Base-by-base conservation (phyloP, 35 echinoderm and acorn worm genomes). In the Stichopus chloronotus region DNA sequence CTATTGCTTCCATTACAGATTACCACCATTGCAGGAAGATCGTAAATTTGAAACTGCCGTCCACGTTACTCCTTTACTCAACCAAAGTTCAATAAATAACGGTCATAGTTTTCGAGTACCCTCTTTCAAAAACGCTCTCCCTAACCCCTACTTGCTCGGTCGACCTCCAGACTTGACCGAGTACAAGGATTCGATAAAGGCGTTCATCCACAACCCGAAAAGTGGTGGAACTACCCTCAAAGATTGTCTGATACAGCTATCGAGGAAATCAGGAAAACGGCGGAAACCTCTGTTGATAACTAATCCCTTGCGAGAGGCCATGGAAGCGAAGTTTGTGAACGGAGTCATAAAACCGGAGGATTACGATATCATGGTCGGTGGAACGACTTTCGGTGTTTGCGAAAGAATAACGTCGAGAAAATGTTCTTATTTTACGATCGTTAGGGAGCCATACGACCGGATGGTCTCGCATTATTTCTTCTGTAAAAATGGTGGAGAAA, bases 381-480 rank as follows among this genome's bases (percentile, higher is more conserved):
- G 30, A 19, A 30, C 23, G 43, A 65, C 21, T 55, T 72, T 72
- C 59, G 65, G 65, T 54, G 23, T 65, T 54, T 71, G 59, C 9
- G 59, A 65, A 72, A 71, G 61, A 16, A 7, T 89, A 9, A 17
- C 82, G 2, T n/a, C 55, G 7, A 53, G 59, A 13, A 69, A 61
- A 72, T 89, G 87, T n/a, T 59, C 87, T 4, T 89, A 89, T 72
- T 89, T 89, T 43, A 71, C 87, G 30, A 53, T 89, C 3, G 16
- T 89, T 1, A 65, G 87, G n/a, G 87, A 89, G 19, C 87, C 87
- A 71, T 89, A 89, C 23, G 59, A 89, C 9, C 57, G 87, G 55
- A 71, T 89, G 87, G 71, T 89, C 19, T 89, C 87, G 7, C 59
- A 71, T 71, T 89, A 89, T 61, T 43, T 89, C 57, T 71, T 89